phyloP scores from a whole-genome alignment of 2,113 vertebrate genomes.

The Mohoua ochrocephala region DNA sequence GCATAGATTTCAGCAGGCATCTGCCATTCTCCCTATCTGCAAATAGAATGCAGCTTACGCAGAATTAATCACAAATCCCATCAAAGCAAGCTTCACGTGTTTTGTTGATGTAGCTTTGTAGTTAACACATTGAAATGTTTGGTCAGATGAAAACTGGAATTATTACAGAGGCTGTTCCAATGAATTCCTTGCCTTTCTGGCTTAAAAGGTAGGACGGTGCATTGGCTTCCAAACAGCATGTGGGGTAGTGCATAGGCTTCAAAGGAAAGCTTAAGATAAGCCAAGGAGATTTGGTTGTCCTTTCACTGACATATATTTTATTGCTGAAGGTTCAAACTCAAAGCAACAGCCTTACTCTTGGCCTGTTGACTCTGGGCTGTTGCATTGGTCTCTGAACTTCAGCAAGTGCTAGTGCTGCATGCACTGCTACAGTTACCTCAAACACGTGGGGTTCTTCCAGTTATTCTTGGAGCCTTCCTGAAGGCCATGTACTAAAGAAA shows the following conservation, averaged over 20 bases:
- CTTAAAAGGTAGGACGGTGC: not conserved
- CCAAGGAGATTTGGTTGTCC: not conserved
- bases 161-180: not conserved
- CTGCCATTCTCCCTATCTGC: not conserved
- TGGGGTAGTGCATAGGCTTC: not conserved
- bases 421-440: not conserved
- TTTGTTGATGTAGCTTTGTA: not conserved
- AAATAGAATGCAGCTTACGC: not conserved
- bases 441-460: fast-evolving
- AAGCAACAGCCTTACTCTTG: not conserved
- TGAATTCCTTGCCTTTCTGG: not conserved
- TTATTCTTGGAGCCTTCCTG: not conserved
- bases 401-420: not conserved
- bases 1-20: not conserved
- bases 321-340: not conserved
- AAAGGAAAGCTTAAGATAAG: not conserved
- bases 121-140: not conserved
- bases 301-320: not conserved
- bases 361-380: not conserved
- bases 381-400: not conserved
- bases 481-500: not conserved
- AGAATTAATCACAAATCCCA: not conserved
- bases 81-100: not conserved
- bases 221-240: not conserved
- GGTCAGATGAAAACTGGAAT: not conserved